Percentiles rank a stretch among this genome's conserved stretches.
Evolutionary conservation across 2,113 vertebrate species (phyloP).

Genomic region (Tursiops truncatus): DNA sequence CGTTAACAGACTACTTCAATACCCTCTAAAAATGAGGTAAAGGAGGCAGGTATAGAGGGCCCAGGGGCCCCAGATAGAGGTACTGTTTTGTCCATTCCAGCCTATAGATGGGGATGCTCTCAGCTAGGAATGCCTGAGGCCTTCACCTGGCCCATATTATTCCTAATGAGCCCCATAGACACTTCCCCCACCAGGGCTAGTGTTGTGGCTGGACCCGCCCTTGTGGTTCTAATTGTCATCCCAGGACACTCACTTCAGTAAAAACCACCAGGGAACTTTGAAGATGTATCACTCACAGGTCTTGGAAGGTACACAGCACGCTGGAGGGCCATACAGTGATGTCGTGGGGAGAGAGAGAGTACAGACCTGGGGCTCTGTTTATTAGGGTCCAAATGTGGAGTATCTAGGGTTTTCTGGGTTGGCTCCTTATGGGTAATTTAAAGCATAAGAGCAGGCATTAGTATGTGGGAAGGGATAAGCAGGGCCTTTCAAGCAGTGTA

Average conservation of each 20-base stretch:
- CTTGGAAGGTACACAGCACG: not conserved
- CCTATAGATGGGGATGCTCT: not conserved
- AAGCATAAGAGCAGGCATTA: not conserved
- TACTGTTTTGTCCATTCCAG: not conserved
- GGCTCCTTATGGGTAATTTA: not conserved
- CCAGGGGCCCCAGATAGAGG: not conserved
- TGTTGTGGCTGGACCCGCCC: too few relatives aligned
- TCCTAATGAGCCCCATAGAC: not conserved
- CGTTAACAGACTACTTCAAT: not conserved
- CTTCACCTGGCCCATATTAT: rapidly evolving
- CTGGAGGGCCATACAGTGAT: rapidly evolving
- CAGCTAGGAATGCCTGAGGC: not conserved
- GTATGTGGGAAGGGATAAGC: not conserved
- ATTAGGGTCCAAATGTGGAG: not conserved
- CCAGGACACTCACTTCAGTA: not conserved
- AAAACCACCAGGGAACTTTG: not conserved
- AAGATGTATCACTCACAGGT: not conserved
- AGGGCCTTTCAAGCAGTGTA: too few relatives aligned
- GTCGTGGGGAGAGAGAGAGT: not conserved
- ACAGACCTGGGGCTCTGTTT: not conserved
- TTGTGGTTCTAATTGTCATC: not conserved
- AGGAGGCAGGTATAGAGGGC: not conserved
- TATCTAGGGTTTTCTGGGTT: not conserved
- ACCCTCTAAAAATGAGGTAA: not conserved
- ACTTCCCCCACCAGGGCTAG: not conserved